These are phyloP conservation scores for Lasioglossum calceatum DNA, from an alignment of 2,888 invertebrate genomes.

Conservation along the genomic window DNA sequence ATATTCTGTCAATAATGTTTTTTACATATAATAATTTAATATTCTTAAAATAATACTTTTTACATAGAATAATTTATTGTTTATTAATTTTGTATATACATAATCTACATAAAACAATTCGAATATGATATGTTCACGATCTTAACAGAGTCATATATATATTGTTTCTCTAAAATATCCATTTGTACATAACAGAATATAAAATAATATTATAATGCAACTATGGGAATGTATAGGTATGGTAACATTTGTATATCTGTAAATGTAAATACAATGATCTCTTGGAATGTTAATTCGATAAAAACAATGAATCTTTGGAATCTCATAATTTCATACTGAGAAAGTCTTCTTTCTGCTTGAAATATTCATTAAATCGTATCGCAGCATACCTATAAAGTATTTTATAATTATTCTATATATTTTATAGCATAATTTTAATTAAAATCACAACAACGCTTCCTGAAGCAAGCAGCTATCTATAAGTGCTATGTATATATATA, in stretches of 20 bases:
- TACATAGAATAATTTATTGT: constrained; percentile 12
- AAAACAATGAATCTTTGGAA: constrained; percentile 15
- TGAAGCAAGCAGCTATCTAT: background rate
- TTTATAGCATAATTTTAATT: background rate
- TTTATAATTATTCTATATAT: constrained; percentile 11
- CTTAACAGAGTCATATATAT: constrained; percentile 7
- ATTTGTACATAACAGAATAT: constrained; percentile 26
- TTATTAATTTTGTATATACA: constrained; percentile 21
- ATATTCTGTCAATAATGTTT: constrained; percentile 31
- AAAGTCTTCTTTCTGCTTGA: constrained; percentile 80
- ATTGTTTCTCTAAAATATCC: constrained; percentile 17
- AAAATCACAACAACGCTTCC: too few relatives aligned
- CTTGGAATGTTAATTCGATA: constrained; percentile 21
- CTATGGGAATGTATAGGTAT: constrained; percentile 28
- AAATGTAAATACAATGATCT: constrained; percentile 9
- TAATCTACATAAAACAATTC: constrained; percentile 37
- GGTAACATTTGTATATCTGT: constrained; percentile 9
- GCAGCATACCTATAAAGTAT: constrained; percentile 87
- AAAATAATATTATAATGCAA: constrained; percentile 32
- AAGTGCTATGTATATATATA: background rate
- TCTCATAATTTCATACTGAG: constrained; percentile 30
- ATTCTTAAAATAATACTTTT: constrained; percentile 26
- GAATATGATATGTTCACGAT: constrained; percentile 15
- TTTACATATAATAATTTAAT: constrained; percentile 23
- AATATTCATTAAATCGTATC: constrained; percentile 90